Evolutionary conservation across 1,140 invertebrate genomes (phyloP).

Genomic region (Brachionus rubens): DNA sequence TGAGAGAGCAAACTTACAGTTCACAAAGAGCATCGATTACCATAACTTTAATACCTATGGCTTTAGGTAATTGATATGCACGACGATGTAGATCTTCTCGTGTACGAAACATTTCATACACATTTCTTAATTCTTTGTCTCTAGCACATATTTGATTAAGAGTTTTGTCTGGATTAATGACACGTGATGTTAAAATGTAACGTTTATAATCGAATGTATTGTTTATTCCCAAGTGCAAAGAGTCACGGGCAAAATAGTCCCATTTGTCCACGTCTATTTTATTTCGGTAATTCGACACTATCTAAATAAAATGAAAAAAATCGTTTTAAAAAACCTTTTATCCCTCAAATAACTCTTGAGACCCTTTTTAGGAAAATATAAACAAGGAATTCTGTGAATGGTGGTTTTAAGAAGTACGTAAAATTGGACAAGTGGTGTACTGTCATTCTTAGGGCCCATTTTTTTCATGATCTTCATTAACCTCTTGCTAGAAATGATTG

Average conservation of each 20-base stretch:
- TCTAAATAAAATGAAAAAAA: slow-evolving; percentile 59
- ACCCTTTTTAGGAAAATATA: too few relatives aligned
- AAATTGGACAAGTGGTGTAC: too few relatives aligned
- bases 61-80: slow-evolving; percentile 63
- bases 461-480: too few relatives aligned
- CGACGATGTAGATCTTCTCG: slow-evolving; percentile 59
- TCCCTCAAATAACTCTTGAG: too few relatives aligned
- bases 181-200: slow-evolving; percentile 58
- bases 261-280: slow-evolving; percentile 72
- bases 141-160: slow-evolving; percentile 59
- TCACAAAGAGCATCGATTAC: slow-evolving; percentile 11
- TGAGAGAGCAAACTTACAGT: too few relatives aligned
- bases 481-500: too few relatives aligned
- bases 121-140: slow-evolving; percentile 58
- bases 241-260: slow-evolving; percentile 69
- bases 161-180: slow-evolving; percentile 52
- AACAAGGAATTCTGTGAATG: too few relatives aligned
- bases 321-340: too few relatives aligned
- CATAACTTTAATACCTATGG: slow-evolving; percentile 62
- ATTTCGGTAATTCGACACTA: slow-evolving; percentile 67
- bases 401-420: too few relatives aligned
- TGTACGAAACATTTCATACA: slow-evolving; percentile 63
- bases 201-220: slow-evolving; percentile 61
- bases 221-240: slow-evolving; percentile 61
- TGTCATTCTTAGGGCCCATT: too few relatives aligned